Base-by-base conservation (phyloP, 2,113 vertebrate species). In the Leptosomus discolor region DNA sequence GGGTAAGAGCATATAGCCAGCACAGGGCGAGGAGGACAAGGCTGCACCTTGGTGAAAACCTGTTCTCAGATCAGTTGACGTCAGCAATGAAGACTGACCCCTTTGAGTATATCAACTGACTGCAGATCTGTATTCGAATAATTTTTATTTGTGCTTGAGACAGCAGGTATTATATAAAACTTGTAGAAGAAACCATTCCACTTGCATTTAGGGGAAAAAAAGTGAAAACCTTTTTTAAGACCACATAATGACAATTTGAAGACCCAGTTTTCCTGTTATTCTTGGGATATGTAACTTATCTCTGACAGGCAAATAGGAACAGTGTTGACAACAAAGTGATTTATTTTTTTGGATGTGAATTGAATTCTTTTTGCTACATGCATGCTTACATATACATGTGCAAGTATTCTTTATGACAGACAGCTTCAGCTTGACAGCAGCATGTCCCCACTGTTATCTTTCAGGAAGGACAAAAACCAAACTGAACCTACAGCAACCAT, bases 61-160 rank as follows among this genome's bases (percentile, higher is more conserved):
- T 6, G 3, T 29, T 75, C 74, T 65, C 41, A 64, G 26, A 26
- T 43, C 61, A 57, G 17, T 34, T 65, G 15, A n/a, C 15, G 15
- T 5, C 45, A 65, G 54, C 63, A 81, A 12, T 19, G 3, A 71
- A 76, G 26, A 58, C 20, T 27, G 45, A 69, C 3, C 9, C 30
- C 15, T 6, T 3, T 26, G 13, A 65, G 63, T 26, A 20, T 6
- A 68, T 15, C 4, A 6, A 14, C 36, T 0, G 2, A 2, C 22
- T 58, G 11, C 4, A 70, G 51, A 69, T 19, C 34, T 48, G 18
- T 26, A 58, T 80, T 65, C n/a, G 34, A 87, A 1, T 14, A 50
- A 57, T n/a, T 69, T 37, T 36, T 64, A 10, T 17, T 78, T 41
- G 50, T 77, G 26, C 69, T 39, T 29, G 13, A 71, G 22, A 71